Evolutionary conservation across 2,113 vertebrate species (phyloP).

Genomic region (Otus sunia): DNA sequence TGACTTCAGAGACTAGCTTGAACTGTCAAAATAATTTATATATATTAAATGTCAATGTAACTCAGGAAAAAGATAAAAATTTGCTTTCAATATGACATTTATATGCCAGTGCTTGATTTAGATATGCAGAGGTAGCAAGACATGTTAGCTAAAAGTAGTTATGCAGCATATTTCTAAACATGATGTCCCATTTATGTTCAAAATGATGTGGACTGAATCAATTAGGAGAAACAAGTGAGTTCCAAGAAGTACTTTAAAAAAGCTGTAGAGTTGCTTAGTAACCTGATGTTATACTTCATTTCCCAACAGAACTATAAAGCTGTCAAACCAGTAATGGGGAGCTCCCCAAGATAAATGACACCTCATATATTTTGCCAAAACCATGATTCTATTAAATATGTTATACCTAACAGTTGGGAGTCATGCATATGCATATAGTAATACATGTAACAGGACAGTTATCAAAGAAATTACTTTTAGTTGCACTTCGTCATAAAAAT

Average conservation of each 20-base stretch:
- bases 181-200: constrained; percentile 74
- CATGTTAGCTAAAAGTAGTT: constrained; percentile 61
- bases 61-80: constrained; percentile 68
- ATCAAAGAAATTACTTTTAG: not conserved
- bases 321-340: constrained; percentile 52
- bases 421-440: not conserved
- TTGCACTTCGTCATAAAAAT: constrained; percentile 21
- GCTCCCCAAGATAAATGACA: constrained; percentile 29
- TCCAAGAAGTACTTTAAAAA: constrained; percentile 66
- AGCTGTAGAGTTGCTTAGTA: constrained; percentile 68
- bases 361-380: constrained; percentile 19
- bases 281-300: constrained; percentile 64
- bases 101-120: constrained; percentile 71
- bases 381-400: not conserved
- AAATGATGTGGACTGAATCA: constrained; percentile 74
- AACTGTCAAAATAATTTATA: constrained; percentile 73
- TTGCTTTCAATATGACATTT: constrained; percentile 74
- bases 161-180: constrained; percentile 72
- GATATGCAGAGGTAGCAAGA: constrained; percentile 69
- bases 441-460: not conserved
- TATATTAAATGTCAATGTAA: constrained; percentile 70
- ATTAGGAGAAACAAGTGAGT: constrained; percentile 74
- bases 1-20: constrained; percentile 61
- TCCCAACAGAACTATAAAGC: constrained; percentile 47
- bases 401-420: not conserved